phyloP scores from a whole-genome alignment of 1,140 invertebrate species.

The Drosophila biarmipes region DNA sequence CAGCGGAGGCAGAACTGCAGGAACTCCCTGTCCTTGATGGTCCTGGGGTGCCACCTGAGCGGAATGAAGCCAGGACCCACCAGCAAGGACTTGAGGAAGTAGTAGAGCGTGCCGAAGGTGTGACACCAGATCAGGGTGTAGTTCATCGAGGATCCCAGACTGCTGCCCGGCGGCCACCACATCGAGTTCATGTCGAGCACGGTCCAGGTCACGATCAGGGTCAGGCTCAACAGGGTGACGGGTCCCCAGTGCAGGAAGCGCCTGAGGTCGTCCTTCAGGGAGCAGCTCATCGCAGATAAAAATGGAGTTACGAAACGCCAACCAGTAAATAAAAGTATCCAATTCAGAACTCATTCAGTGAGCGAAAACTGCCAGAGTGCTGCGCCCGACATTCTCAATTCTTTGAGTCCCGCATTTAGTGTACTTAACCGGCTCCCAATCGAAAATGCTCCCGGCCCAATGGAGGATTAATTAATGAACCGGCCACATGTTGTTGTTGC shows the following conservation, averaged over 20 bases:
- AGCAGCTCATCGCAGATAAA: background rate
- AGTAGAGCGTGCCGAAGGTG: conserved; percentile 14
- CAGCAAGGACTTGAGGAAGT: conserved; percentile 37
- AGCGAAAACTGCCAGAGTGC: background rate
- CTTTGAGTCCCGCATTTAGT: conserved; percentile 1
- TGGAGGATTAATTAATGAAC: conserved; percentile 51
- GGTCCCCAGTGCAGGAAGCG: conserved; percentile 64
- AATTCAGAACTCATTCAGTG: background rate
- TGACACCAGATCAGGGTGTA: conserved; percentile 25
- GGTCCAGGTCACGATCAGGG: background rate
- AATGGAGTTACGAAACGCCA: background rate
- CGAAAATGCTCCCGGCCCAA: conserved; percentile 10
- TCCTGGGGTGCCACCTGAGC: conserved; percentile 22
- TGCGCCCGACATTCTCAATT: background rate
- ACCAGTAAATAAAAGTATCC: background rate
- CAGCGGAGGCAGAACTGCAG: conserved; percentile 95
- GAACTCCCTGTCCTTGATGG: conserved; percentile 46
- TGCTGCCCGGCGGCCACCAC: conserved; percentile 34
- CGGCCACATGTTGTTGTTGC: conserved; percentile 33
- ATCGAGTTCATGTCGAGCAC: conserved; percentile 32
- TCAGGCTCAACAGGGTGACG: background rate
- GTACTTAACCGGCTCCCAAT: conserved; percentile 1
- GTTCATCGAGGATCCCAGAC: background rate
- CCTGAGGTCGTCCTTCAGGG: conserved; percentile 5
- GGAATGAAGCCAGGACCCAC: conserved; percentile 52